phyloP scores from a whole-genome alignment of 2,113 vertebrate genomes.

The Gavia stellata region DNA sequence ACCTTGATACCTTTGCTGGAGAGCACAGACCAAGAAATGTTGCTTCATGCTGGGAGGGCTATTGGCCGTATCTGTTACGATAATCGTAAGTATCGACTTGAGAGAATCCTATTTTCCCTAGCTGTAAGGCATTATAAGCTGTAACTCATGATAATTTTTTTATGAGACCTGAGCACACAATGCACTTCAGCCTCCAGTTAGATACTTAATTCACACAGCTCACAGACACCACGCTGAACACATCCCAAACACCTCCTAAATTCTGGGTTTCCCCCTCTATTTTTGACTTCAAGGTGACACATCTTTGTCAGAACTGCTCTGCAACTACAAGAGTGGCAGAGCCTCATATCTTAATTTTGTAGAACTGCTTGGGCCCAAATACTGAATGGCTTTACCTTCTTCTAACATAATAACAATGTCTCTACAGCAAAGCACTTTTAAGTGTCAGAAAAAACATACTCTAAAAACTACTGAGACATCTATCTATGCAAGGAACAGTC shows the following conservation, averaged over 20 bases:
- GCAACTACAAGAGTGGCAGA: not conserved
- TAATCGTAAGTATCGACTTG: constrained; percentile 72
- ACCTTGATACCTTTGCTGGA: constrained; percentile 80
- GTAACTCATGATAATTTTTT: not conserved
- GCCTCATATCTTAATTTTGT: not conserved
- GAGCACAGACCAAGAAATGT: constrained; percentile 77
- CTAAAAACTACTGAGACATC: not conserved
- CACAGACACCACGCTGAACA: not conserved
- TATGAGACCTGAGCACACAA: not conserved
- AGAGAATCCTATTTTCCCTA: not conserved
- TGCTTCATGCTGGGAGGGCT: constrained; percentile 84
- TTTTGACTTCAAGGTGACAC: not conserved
- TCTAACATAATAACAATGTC: not conserved
- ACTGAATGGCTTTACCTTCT: not conserved
- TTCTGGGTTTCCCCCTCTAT: not conserved
- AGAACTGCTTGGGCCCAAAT: not conserved
- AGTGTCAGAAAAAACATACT: not conserved
- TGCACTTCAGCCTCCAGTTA: not conserved
- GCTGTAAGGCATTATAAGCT: not conserved
- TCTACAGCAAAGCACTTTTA: not conserved
- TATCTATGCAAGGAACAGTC: not conserved
- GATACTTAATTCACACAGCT: not conserved
- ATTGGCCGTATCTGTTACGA: constrained; percentile 88
- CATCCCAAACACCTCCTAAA: not conserved
- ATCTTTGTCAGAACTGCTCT: not conserved